Percentiles rank a stretch among this genome's conserved stretches.
phyloP scores from a whole-genome alignment of 2,797 vertebrate species.

The Galagoides demidoff region DNA sequence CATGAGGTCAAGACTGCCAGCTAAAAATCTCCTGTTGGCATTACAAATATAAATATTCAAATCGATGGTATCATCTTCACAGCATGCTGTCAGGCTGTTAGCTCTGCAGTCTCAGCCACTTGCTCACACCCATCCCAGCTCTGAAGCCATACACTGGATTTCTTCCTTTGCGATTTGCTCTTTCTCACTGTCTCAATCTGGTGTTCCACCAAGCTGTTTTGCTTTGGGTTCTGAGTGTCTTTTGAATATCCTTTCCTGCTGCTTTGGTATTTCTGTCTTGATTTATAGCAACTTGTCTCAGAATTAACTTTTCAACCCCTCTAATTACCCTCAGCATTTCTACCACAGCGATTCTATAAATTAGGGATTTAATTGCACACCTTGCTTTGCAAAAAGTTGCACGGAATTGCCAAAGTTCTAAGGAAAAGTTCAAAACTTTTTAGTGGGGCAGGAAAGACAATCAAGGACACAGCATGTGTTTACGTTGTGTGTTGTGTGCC shows the following conservation, averaged over 20 bases:
- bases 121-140: neutral
- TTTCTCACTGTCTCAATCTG: neutral
- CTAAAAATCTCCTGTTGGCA: conserved; percentile 37
- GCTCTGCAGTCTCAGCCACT: neutral
- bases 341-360: neutral
- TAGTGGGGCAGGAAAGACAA: neutral
- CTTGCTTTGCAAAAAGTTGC: neutral
- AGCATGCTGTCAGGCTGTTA: neutral
- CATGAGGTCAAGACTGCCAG: neutral
- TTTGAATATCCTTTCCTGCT: neutral
- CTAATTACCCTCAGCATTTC: neutral
- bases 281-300: neutral
- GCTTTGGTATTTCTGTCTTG: conserved; percentile 45
- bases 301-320: conserved; percentile 1
- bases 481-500: neutral
- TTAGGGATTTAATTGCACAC: conserved; percentile 3
- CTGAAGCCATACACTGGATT: neutral
- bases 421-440: neutral
- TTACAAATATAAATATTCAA: conserved; percentile 51
- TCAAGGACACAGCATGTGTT: neutral
- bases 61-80: neutral
- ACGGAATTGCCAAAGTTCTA: neutral
- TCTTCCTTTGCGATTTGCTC: neutral
- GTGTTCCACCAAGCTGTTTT: neutral
- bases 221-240: neutral